Evolutionary conservation across 1,140 invertebrate species (phyloP).

Genomic region (Pomacea maculata): DNA sequence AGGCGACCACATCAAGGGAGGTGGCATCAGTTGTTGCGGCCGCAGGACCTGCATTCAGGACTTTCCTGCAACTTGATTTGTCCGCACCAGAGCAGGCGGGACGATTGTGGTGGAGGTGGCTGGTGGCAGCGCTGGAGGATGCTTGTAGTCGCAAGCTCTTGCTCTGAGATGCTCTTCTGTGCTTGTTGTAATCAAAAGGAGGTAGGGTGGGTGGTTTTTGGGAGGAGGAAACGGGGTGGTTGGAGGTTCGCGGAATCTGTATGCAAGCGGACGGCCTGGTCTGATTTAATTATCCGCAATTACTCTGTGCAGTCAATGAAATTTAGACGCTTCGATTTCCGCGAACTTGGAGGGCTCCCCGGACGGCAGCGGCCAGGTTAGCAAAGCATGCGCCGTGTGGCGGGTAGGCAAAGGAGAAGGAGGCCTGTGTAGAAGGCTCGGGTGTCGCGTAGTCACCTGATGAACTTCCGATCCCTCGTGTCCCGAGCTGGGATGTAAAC

Average conservation of each 20-base stretch:
- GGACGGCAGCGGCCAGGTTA: too few relatives aligned
- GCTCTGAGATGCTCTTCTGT: not conserved
- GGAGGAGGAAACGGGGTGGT: not conserved
- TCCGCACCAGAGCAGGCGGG: not conserved
- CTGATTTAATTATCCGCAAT: constrained; percentile 7
- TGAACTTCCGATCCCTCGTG: too few relatives aligned
- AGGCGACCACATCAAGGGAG: not conserved
- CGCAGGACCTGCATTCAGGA: not conserved
- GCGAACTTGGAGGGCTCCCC: too few relatives aligned
- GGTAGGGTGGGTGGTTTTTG: too few relatives aligned
- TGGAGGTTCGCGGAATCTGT: not conserved
- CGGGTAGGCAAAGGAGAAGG: too few relatives aligned
- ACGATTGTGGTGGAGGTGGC: not conserved
- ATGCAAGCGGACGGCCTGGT: not conserved
- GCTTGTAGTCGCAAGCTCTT: not conserved
- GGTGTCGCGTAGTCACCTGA: too few relatives aligned
- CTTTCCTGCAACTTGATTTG: not conserved
- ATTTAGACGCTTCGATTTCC: constrained; percentile 6
- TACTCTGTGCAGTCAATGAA: constrained; percentile 7
- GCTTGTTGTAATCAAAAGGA: not conserved
- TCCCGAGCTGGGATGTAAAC: too few relatives aligned
- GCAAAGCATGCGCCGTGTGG: too few relatives aligned
- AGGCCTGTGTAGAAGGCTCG: too few relatives aligned
- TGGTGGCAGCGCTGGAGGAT: too few relatives aligned
- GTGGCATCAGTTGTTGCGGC: not conserved